Evolutionary conservation across 2,113 vertebrate genomes (phyloP).

Genomic region (Colossoma macropomum): DNA sequence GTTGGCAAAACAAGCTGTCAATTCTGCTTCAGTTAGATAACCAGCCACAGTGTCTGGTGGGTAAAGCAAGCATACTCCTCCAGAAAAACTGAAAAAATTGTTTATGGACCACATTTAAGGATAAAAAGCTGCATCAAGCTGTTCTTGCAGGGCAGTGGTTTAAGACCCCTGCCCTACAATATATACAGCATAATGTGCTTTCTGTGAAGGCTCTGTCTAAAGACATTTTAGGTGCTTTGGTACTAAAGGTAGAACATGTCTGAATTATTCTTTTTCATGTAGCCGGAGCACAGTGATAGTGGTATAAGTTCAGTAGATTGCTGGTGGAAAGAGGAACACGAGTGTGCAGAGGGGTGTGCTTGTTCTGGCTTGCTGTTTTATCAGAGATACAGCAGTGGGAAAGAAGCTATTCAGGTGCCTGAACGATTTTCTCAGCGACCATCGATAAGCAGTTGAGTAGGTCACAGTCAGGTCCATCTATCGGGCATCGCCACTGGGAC

Average conservation of each 20-base stretch:
- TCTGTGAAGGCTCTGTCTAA: too few relatives aligned
- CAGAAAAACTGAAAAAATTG: too few relatives aligned
- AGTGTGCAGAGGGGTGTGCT: neutral
- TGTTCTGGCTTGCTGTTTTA: neutral
- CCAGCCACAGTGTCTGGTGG: too few relatives aligned
- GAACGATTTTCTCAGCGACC: neutral
- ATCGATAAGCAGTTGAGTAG: slow-evolving; percentile 10
- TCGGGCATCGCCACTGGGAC: neutral
- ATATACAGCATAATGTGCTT: too few relatives aligned
- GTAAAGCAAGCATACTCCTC: too few relatives aligned
- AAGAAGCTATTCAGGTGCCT: neutral
- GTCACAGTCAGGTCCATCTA: slow-evolving; percentile 5
- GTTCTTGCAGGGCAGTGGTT: too few relatives aligned
- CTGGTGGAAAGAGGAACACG: neutral
- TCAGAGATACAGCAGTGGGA: neutral
- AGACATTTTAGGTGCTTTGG: too few relatives aligned
- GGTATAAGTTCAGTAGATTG: slow-evolving; percentile 12
- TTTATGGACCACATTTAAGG: too few relatives aligned
- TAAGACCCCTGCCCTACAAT: too few relatives aligned
- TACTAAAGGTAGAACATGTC: neutral
- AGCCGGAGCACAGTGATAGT: neutral
- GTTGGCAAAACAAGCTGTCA: too few relatives aligned
- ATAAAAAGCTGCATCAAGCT: too few relatives aligned
- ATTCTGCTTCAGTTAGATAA: too few relatives aligned
- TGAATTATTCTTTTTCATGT: neutral